Evolutionary conservation across 2,113 vertebrate genomes (phyloP), one percentile per base, ranked within the genome.

Genomic region (Saimiri boliviensis): DNA sequence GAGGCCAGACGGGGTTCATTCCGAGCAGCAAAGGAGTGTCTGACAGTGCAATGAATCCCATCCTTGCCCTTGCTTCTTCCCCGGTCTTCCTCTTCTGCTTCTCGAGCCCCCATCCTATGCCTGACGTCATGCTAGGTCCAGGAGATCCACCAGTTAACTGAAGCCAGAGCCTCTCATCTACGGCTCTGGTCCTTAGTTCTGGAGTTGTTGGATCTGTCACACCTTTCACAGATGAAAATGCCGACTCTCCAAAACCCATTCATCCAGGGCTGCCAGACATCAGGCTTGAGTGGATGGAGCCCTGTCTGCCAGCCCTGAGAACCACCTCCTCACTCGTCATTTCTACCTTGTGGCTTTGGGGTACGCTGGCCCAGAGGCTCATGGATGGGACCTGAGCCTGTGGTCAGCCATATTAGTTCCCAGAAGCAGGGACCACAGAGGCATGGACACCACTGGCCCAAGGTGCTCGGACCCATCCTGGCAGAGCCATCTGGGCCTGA

Each of bases 401-500:
- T 19, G 54, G 35, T 45, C 35, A 37, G 82, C 27, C 12, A 7
- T 5, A 0, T 7, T 0, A 1, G 58, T 47, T n/a, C 35, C 23
- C 25, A 20, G 47, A 8, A 56, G 23, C 45, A 30, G 70, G 79
- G 40, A 1, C 42, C 21, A 5, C 20, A 70, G 77, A 74, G 45
- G 42, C 7, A 0, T 63, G 66, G 19, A 0, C 17, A 32, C 4
- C 2, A 0, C 30, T 4, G 45, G 73, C 45, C 4, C 1, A 0
- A 2, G 70, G 45, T 8, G 13, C 52, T 23, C 1, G 1, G 32
- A 8, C 45, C 14, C 21, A 32, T 40, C 84, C 84, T 20, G 66
- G 42, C 63, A 82, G 71, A 76, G 35, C 66, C 94, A 16, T 40
- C 47, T 20, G 56, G 73, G 12, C 68, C 94, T 23, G 42, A 37